Base-by-base conservation (phyloP, 2,113 vertebrate species). In the Oncorhynchus kisutch region DNA sequence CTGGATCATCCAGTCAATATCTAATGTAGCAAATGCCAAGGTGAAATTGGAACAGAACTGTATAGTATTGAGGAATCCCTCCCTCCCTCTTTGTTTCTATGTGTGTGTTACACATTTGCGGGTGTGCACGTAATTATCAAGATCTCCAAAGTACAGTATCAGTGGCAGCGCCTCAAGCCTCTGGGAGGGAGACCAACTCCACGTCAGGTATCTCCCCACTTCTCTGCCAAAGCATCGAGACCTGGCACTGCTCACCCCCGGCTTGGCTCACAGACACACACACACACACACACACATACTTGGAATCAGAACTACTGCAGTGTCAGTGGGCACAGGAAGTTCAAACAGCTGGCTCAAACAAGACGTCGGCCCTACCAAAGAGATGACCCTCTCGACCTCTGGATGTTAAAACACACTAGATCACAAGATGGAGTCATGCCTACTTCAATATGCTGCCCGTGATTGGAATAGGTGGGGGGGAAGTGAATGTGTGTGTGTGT, bases 1-100 rank as follows among this genome's bases (percentile, higher is more conserved):
- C 51, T 51, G 78, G 79, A 81, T 85, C 83, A 81, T 86, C 84
- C 87, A 80, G 81, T 88, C 84, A 83, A 84, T 85, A 78, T 78
- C 82, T 85, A 67, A 85, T 88, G 77, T 79, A 74, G 84, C 78
- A 80, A 71, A 34, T 73, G 80, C 71, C 45, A 6, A 77, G 82
- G 84, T 62, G 59, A 62, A 62, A 62, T 18, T 54, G 16, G 49
- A 62, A 16, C 87, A 85, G 1, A 34, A 34, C 31, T 34, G 31
- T 84, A 76, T 86, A 83, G 87, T 78, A 88, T 88, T 83, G 86
- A 89, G 86, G 82, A 79, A 89, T 83, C 83, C 86, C 84, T 85
- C 83, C n/a, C n/a, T 62, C 6, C 14, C 7, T 22, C 16, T 57
- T 4, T 59, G 60, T 82, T 77, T 80, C 14, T 64, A 29, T 72